Conservation (phyloP, 30 jellyfish, hydroid and myxozoan genomes). For the Pseudorhiza aurosa region DNA sequence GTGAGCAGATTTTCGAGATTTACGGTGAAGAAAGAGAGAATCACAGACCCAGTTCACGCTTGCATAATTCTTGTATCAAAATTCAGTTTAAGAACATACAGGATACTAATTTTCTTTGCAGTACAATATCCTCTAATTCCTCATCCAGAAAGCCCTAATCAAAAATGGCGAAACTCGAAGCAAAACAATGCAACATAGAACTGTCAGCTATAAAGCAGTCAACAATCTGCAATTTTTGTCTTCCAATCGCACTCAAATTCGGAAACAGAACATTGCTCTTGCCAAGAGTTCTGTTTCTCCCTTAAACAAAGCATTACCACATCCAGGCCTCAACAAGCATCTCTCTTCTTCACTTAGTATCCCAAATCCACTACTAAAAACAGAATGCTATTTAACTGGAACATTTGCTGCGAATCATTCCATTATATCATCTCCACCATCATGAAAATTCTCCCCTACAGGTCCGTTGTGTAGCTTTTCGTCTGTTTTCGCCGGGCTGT, state of each 20-base stretch:
- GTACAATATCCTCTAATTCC: too few species aligned
- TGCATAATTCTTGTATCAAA: not conserved
- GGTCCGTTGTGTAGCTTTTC: not conserved
- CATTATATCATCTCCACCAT: constrained; percentile 8
- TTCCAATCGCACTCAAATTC: not conserved
- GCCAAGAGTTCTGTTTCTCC: not conserved
- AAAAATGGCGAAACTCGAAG: constrained; percentile 5
- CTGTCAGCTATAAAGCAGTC: not conserved
- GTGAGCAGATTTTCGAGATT: too few species aligned
- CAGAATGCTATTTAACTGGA: not conserved
- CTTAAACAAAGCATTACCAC: not conserved
- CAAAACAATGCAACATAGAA: not conserved
- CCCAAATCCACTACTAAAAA: not conserved
- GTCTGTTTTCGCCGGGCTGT: not conserved
- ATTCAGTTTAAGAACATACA: constrained; percentile 1
- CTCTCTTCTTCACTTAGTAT: not conserved
- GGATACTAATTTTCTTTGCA: not conserved
- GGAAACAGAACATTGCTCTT: not conserved
- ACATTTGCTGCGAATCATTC: not conserved
- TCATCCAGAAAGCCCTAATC: too few species aligned
- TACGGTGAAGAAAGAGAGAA: not conserved
- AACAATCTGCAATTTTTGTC: not conserved
- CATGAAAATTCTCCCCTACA: not conserved
- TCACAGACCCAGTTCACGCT: not conserved
- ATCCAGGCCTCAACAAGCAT: not conserved